Evolutionary conservation across 2,113 vertebrate genomes (phyloP), one percentile per base, ranked within the genome.

Genomic region (Seriola aureovittata): DNA sequence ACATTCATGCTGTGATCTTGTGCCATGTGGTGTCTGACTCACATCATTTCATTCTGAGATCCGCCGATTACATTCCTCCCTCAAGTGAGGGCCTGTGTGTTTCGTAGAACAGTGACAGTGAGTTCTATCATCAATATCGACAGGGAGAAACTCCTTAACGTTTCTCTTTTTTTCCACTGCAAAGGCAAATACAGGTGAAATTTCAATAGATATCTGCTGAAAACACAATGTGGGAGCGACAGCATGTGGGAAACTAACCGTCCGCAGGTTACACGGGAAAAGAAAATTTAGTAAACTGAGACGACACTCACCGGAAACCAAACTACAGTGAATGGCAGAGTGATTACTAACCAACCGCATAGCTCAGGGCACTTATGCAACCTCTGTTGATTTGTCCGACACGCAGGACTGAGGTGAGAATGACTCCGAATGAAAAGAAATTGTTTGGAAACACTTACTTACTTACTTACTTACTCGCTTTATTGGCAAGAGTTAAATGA

Each of bases 11-110:
- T 81, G 34, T 84, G 72, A 87, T 80, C 70, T 34, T 14, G 59
- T 78, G 64, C 70, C 60, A 68, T 54, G 74, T 29, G 54, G 73
- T 36, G 32, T 36, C 54, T 91, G 88, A 92, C 76, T 92, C 82
- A 84, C 62, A 62, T 38, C 0, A 17, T 60, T 59, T 64, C 8
- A 63, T 63, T 80, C n/a, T 2, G n/a, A 73, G 68, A 84, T 71
- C 17, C 0, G 11, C 46, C 1, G 69, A 87, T 87, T 38, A 81
- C 64, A 89, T 89, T 88, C 84, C 54, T 84, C 16, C 60, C 78
- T 82, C 89, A 85, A 85, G 86, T 84, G 60, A 83, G 63, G 77
- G 68, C 79, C 52, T 80, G 85, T 12, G 44, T 66, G 63, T 34
- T 59, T 85, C 52, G 57, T 60, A 4, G 4, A 23, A 23, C 5